Evolutionary conservation across 2,888 invertebrate species (phyloP).

Genomic region (Plebejus argus): DNA sequence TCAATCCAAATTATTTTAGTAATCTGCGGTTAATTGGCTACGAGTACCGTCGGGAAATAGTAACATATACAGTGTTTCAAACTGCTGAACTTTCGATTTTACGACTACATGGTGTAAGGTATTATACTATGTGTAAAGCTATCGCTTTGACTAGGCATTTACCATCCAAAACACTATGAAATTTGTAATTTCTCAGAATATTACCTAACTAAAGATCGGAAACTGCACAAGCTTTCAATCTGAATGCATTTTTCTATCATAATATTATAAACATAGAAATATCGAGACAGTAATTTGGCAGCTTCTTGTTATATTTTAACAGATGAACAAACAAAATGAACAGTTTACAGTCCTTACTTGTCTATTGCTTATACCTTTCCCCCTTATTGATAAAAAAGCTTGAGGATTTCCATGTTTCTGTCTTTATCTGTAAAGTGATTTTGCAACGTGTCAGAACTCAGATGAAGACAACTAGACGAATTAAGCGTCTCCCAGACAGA

Average conservation of each 20-base stretch:
- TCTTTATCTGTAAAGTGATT: not conserved
- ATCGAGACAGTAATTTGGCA: not conserved
- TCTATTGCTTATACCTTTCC: constrained; percentile 4
- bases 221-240: not conserved
- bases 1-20: not conserved
- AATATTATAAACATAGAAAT: constrained; percentile 2
- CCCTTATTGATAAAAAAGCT: not conserved
- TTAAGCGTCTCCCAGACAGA: too few relatives aligned
- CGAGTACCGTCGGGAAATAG: not conserved
- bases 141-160: not conserved
- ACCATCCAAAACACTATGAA: not conserved
- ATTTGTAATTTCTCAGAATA: not conserved
- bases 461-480: not conserved
- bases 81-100: not conserved
- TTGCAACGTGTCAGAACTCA: not conserved
- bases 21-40: not conserved
- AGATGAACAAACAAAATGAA: not conserved
- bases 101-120: not conserved
- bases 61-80: not conserved
- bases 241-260: not conserved
- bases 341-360: constrained; percentile 14
- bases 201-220: not conserved
- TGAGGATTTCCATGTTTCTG: not conserved
- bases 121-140: not conserved
- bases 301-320: not conserved